Evolutionary conservation across 2,113 vertebrate species (phyloP).

Genomic region (Leptosomus discolor): DNA sequence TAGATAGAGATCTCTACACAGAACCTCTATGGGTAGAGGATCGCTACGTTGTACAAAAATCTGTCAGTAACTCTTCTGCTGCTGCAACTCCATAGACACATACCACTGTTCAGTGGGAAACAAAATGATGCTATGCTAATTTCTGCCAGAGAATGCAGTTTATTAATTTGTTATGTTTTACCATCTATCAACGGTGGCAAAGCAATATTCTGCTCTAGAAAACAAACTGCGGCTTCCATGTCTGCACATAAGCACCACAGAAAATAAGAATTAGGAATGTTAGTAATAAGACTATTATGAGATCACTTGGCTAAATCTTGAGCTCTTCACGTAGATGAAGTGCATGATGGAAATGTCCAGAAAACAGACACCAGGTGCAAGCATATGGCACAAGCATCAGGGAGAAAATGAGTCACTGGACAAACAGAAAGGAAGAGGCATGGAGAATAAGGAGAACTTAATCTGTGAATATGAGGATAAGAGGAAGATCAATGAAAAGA

Average conservation of each 20-base stretch:
- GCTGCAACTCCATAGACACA: neutral
- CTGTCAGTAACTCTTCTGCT: neutral
- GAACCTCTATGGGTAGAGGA: neutral
- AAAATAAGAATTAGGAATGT: neutral
- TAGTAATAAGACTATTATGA: neutral
- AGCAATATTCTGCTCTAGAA: neutral
- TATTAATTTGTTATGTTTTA: neutral
- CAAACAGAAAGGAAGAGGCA: neutral
- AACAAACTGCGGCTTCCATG: neutral
- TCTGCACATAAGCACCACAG: neutral
- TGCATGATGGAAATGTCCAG: neutral
- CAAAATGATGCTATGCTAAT: neutral
- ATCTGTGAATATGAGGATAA: neutral
- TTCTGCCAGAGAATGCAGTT: neutral
- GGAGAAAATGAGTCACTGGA: neutral
- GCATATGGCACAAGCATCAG: fast-evolving
- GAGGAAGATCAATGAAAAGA: neutral
- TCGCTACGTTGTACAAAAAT: fast-evolving
- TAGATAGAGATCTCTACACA: too few species aligned
- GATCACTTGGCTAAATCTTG: neutral
- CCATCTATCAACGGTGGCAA: neutral
- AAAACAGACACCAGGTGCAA: neutral
- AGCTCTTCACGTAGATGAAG: neutral
- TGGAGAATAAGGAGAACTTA: neutral
- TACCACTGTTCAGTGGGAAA: neutral